A percentile compares a stretch with the other conserved stretches of the same genome.
phyloP scores from a whole-genome alignment of 2,113 vertebrate genomes.

The Myanophis thanlyinensis region DNA sequence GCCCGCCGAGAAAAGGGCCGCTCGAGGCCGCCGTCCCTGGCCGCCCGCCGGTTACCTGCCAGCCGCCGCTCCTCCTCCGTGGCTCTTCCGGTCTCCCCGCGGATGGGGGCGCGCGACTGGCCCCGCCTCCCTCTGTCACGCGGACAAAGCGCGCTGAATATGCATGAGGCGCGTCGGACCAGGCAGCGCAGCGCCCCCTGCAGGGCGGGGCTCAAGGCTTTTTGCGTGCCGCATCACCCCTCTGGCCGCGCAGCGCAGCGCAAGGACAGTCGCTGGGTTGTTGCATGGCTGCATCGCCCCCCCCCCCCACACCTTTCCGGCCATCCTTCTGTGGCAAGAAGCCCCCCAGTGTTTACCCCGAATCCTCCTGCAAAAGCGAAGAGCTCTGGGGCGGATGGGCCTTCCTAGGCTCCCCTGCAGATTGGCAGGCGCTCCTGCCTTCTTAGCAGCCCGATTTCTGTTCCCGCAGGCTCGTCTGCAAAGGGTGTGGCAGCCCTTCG shows the following conservation, averaged over 20 bases:
- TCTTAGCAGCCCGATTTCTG: background rate
- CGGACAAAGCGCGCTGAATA: background rate
- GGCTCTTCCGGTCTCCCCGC: background rate
- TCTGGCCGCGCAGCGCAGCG: too few relatives aligned
- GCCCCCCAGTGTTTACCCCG: slow-evolving; percentile 73
- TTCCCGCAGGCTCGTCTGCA: background rate
- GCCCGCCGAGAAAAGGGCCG: background rate
- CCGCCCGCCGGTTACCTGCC: background rate
- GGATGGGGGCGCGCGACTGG: background rate
- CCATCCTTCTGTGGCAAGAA: slow-evolving; percentile 68
- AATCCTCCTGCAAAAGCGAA: slow-evolving; percentile 65
- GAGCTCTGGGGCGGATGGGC: slow-evolving; percentile 34
- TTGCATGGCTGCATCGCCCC: too few relatives aligned
- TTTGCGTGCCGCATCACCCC: too few relatives aligned
- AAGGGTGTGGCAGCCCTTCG: background rate
- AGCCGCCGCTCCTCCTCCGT: background rate
- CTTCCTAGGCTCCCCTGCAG: background rate
- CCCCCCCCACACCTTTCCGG: slow-evolving; percentile 56
- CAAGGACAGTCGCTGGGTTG: too few relatives aligned
- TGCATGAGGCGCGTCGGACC: background rate
- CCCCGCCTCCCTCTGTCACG: background rate
- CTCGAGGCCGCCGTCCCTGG: background rate
- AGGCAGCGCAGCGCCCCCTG: background rate
- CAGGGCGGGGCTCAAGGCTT: background rate
- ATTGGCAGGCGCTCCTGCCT: slow-evolving; percentile 17